phyloP scores from a whole-genome alignment of 2,797 vertebrate genomes.

The Chaunax sp. region DNA sequence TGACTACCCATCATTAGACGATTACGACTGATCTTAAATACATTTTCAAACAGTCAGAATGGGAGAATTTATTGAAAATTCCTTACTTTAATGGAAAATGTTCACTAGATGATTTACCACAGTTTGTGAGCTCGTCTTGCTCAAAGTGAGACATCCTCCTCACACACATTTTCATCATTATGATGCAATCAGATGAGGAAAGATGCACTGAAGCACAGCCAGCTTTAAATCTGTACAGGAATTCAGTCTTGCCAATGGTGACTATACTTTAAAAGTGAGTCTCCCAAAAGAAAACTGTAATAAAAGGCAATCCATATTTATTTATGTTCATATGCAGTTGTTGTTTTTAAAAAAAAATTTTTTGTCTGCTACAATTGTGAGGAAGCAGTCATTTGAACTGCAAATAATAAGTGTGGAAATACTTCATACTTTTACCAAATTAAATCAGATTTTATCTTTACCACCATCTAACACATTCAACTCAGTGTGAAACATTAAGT shows the following conservation, averaged over 20 bases:
- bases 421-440: no score
- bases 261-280: background rate
- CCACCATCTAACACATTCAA: constrained; percentile 16
- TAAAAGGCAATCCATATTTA: background rate
- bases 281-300: no score
- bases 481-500: constrained; percentile 12
- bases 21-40: constrained; percentile 34
- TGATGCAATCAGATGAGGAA: background rate
- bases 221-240: constrained; percentile 15
- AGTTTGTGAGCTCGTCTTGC: constrained; percentile 10
- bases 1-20: constrained; percentile 27
- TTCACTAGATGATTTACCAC: constrained; percentile 13
- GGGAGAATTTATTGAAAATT: constrained; percentile 25
- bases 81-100: background rate
- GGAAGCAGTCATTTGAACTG: background rate
- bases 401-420: constrained; percentile 33
- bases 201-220: background rate
- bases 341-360: constrained; percentile 29
- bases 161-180: background rate
- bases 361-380: constrained; percentile 8
- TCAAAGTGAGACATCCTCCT: background rate
- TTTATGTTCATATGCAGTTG: background rate
- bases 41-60: constrained; percentile 31
- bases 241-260: background rate
- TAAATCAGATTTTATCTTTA: no score